A percentile compares a stretch with the other conserved stretches of the same genome.
Conservation (phyloP, 2,888 invertebrate genomes). For the Itoplectis maculator region DNA sequence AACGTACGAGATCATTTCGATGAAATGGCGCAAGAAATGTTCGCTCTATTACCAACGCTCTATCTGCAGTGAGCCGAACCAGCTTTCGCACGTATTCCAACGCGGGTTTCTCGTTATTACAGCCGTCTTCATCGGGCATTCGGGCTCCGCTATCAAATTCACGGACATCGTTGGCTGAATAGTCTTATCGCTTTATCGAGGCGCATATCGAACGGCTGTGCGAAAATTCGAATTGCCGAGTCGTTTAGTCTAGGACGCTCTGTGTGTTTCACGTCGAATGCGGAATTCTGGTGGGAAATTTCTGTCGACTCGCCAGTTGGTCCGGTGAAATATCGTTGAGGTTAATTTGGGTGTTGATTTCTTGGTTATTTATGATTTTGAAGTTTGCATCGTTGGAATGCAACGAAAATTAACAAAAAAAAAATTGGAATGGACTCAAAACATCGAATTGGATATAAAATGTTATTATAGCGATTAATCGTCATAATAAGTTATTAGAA, state of each 20-base stretch:
- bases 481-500: too few relatives aligned
- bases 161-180: slow-evolving; percentile 31
- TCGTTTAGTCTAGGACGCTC: not conserved
- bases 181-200: slow-evolving; percentile 45
- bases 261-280: not conserved
- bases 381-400: too few relatives aligned
- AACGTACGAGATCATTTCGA: slow-evolving; percentile 56
- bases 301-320: not conserved
- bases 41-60: not conserved
- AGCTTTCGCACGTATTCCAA: slow-evolving; percentile 15
- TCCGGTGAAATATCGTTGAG: not conserved
- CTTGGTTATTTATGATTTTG: too few relatives aligned
- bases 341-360: not conserved
- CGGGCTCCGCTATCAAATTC: slow-evolving; percentile 25
- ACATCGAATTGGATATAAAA: too few relatives aligned
- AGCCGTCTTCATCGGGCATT: too few relatives aligned
- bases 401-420: too few relatives aligned
- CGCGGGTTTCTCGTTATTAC: slow-evolving; percentile 20
- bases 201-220: too few relatives aligned
- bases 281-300: not conserved
- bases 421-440: too few relatives aligned
- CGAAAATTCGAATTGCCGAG: not conserved
- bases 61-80: not conserved
- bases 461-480: too few relatives aligned
- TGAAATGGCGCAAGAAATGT: slow-evolving; percentile 20